Evolutionary conservation across 2,113 vertebrate genomes (phyloP), one percentile per base, ranked within the genome.

Genomic region (Nansenia antarctica): DNA sequence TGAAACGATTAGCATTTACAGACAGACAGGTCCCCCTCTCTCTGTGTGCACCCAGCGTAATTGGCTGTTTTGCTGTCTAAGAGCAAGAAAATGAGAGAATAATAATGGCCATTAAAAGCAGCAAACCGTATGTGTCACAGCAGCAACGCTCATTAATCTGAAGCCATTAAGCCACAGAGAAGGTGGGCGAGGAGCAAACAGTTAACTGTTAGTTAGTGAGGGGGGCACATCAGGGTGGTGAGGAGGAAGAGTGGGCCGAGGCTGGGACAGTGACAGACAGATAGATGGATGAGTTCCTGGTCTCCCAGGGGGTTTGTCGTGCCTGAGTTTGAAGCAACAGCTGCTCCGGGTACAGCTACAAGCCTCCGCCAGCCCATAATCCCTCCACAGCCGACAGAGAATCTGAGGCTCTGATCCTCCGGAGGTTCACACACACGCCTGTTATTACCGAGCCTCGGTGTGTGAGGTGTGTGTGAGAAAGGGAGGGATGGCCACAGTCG

Each of bases 1-100:
- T 39, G 26, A 73, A 54, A 1, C 0, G 62, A 76, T 65, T 64
- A 60, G 67, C 67, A 61, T 64, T 76, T 54, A 72, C 54, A 4
- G 31, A 72, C 54, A 4, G 31, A 14, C 58, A 39, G 20, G 52
- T 30, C 69, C 45, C 47, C 8, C 27, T 63, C 47, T 55, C 30
- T 26, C 29, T 12, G 59, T 62, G 45, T 49, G 18, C 72, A 55
- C 37, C 15, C 24, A 63, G 20, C 29, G 26, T 12, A 27, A 49
- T 42, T 37, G 22, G 49, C 20, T 35, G 30, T 29, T 70, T 61
- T 55, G 7, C 53, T 34, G 65, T 18, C n/a, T 24, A 70, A 30
- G 34, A 20, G 9, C 20, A 20, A n/a, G 54, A 62, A 58, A 32
- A 34, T 2, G 5, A 35, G 70, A 53, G 34, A 58, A 58, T 49